Evolutionary conservation across 2,888 invertebrate species (phyloP).

Genomic region (Dichetophora obliterata): DNA sequence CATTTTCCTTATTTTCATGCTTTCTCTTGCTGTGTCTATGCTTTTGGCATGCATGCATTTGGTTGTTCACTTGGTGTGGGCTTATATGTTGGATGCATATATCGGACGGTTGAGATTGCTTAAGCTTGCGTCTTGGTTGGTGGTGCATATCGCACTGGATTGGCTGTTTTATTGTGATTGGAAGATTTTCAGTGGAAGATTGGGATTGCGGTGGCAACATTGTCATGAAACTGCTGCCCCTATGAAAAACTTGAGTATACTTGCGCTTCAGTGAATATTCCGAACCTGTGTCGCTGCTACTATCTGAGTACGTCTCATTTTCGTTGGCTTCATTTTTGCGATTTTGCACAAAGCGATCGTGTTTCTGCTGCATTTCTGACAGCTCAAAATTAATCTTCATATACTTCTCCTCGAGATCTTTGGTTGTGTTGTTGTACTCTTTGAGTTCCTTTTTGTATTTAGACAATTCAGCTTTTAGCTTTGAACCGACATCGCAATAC

Average conservation of each 20-base stretch:
- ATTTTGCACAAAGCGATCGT: conserved; percentile 54
- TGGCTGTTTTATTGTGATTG: not conserved
- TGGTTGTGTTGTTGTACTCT: conserved; percentile 61
- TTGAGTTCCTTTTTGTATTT: conserved; percentile 61
- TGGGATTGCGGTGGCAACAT: conserved; percentile 47
- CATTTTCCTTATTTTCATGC: conserved; percentile 47
- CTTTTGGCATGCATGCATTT: not conserved
- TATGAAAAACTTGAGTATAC: conserved; percentile 52
- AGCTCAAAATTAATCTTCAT: conserved; percentile 62
- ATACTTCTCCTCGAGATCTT: conserved; percentile 61
- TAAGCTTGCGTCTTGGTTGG: conserved; percentile 24
- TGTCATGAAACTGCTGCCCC: conserved; percentile 55
- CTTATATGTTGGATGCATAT: not conserved
- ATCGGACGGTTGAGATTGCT: conserved; percentile 20
- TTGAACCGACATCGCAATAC: conserved; percentile 36
- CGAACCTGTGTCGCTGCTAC: conserved; percentile 52
- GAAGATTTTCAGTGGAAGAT: conserved; percentile 46
- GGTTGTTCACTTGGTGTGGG: conserved; percentile 32
- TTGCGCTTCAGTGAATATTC: conserved; percentile 54
- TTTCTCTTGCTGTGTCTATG: conserved; percentile 31
- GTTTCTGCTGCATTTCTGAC: conserved; percentile 62
- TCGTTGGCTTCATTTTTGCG: conserved; percentile 43
- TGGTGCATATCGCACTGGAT: not conserved
- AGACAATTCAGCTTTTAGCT: conserved; percentile 56
- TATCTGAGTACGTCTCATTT: conserved; percentile 37